phyloP scores from a whole-genome alignment of 2,113 vertebrate species.

The Sarotherodon lohbergeri region DNA sequence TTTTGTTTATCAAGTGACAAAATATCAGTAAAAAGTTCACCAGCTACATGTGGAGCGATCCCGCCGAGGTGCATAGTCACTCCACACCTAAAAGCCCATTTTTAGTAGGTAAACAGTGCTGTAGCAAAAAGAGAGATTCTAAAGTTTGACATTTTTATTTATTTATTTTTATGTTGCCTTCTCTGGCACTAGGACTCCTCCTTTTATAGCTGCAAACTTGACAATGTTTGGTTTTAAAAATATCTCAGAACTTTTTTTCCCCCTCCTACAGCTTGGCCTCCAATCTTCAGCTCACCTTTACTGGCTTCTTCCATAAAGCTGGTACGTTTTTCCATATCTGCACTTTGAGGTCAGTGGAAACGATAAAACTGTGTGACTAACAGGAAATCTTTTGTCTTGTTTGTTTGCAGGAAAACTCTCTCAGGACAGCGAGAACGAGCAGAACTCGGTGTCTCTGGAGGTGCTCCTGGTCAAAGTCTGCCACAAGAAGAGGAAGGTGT shows the following conservation, averaged over 20 bases:
- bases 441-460: constrained; percentile 94
- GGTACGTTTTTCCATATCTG: constrained; percentile 61
- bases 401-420: constrained; percentile 83
- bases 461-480: constrained; percentile 98
- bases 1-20: background rate
- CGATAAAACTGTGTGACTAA: background rate
- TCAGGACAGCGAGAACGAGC: constrained; percentile 96
- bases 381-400: background rate
- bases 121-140: background rate
- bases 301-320: constrained; percentile 97
- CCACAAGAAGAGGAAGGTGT: constrained; percentile 98
- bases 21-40: background rate
- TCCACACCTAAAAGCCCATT: background rate
- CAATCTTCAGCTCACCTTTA: constrained; percentile 96
- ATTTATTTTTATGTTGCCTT: rapidly evolving
- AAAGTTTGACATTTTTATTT: background rate
- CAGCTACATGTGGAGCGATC: rapidly evolving
- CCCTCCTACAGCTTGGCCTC: constrained; percentile 81
- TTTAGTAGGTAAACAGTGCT: background rate
- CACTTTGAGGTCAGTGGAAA: background rate
- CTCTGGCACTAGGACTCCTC: background rate
- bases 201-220: background rate
- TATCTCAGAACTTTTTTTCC: background rate
- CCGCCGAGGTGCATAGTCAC: background rate
- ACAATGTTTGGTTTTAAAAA: background rate